Evolutionary conservation across 30 jellyfish, hydroid and myxozoan species (phyloP), one percentile per base, ranked within the genome.

Genomic region (Pelagia noctiluca): DNA sequence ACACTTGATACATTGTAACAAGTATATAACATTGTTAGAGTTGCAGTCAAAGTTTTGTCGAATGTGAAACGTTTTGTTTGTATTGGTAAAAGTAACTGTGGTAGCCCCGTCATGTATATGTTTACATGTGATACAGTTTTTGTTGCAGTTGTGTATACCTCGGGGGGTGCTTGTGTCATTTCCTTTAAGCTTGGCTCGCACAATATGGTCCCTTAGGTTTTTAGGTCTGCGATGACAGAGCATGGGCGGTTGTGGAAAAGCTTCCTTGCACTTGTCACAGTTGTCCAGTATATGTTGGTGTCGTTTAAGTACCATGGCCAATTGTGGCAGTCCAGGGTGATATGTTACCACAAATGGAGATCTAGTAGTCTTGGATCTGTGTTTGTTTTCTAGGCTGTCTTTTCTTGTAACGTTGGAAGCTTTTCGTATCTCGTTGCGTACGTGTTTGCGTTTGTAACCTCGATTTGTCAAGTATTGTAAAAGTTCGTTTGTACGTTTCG

Each of bases 391-490:
- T 5, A 42, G 57, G 16, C 57, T 42, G 57, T 42, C 57, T 42
- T 42, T 8, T 42, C 57, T 42, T 42, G 78, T 64, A 8, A 35
- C 31, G 4, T 13, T 31, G 49, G 78, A 64, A 31, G 78, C 78
- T 30, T 21, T 64, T 50, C 49, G 78, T 21, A 64, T 64, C 31
- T 64, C 78, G 61, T 22, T 64, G 50, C 78, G 50, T 64, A 25
- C 78, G 23, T 22, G 78, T 64, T 64, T 64, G 19, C 63, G 49
- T 64, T 60, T 60, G 72, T 60, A 60, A 10, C 72, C 26, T 23
- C 72, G 21, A 35, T 60, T 1, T 18, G 72, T 60, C 21, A 60
- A 35, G 72, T 0, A 60, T 30, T 30, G 21, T 23, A 60, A 35
- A 19, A 60, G 72, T 60, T 60, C 72, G 72, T 60, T 11, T 12